Evolutionary conservation across 2,113 vertebrate species (phyloP), one percentile per base, ranked within the genome.

Genomic region (Diphyllodes magnificus): DNA sequence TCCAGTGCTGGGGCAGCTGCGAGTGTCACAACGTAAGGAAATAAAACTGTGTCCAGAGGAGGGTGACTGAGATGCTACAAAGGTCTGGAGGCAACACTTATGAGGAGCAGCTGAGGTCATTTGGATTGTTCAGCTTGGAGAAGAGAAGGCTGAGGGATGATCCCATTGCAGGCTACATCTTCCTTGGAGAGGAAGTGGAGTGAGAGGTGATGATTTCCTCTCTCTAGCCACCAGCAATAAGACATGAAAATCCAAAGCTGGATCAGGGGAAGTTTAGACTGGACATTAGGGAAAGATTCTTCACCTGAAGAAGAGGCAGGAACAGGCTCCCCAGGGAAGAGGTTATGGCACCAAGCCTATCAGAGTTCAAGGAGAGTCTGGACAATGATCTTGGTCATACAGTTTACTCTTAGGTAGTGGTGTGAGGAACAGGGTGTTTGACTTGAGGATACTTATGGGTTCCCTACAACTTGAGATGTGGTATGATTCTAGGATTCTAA

Each of bases 1-100:
- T 50, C 1, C 0, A 33, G 33, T 8, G 15, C 13, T 44, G 28
- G 15, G 23, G 28, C 4, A 14, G 20, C 1, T 51, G 0, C 44
- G 33, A 2, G 3, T 24, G 23, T 2, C 18, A 81, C 33, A 81
- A 59, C 4, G 8, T 4, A 24, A 59, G 28, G 20, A 88, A 60
- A 45, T 45, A 60, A 45, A 73, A 75, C 16, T 17, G 2, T 11
- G 2, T 39, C 15, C 51, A 66, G 45, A 73, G 23, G 15, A 73
- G 27, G 10, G 6, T 37, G 33, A 24, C 33, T 12, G 44, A 51
- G 15, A 33, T 24, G 4, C 9, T 44, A 23, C 6, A 39, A 33
- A 44, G 15, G 23, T 51, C 33, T 44, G 37, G 28, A 51, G 18
- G 15, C 18, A 65, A 39, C 23, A 33, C 7, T 37, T 50, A 2